phyloP scores from a whole-genome alignment of 2,113 vertebrate genomes.

The Microcebus ravelobensis region DNA sequence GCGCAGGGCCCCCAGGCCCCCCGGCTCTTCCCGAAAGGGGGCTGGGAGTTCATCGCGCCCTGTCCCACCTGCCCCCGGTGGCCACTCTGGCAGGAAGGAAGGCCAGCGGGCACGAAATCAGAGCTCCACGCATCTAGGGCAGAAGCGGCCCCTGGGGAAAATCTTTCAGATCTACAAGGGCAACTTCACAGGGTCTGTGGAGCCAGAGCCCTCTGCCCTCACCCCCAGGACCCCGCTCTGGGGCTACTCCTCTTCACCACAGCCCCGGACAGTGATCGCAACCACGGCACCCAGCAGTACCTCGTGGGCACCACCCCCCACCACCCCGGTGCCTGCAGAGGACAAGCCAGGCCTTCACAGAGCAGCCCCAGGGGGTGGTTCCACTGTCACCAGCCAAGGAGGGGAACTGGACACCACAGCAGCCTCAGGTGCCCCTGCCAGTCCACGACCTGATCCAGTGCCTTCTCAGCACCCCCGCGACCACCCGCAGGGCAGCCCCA shows the following conservation, averaged over 20 bases:
- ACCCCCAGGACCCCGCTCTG: conserved; percentile 80
- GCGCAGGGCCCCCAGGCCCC: conserved; percentile 40
- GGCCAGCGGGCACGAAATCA: conserved; percentile 78
- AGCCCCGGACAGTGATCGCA: conserved; percentile 62
- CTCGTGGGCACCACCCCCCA: conserved; percentile 80
- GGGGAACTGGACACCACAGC: conserved; percentile 69
- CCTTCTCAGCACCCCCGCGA: conserved; percentile 81
- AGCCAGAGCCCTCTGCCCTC: conserved; percentile 70
- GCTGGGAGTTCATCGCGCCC: neutral
- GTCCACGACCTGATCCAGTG: conserved; percentile 80
- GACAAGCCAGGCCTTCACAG: conserved; percentile 80
- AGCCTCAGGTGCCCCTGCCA: conserved; percentile 73
- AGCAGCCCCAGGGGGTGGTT: conserved; percentile 53
- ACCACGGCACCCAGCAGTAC: conserved; percentile 81
- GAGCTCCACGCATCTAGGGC: conserved; percentile 82
- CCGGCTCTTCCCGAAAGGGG: conserved; percentile 66
- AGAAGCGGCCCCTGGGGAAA: conserved; percentile 82
- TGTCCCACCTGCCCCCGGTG: neutral
- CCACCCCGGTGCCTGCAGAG: conserved; percentile 45
- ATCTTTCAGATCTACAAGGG: conserved; percentile 84
- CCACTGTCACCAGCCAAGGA: conserved; percentile 46
- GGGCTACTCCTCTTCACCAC: conserved; percentile 60
- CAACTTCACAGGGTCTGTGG: conserved; percentile 83
- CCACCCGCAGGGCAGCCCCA: conserved; percentile 77
- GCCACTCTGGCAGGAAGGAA: conserved; percentile 77